Conservation (phyloP, 2,797 vertebrate species). For the Cyprinella venusta region DNA sequence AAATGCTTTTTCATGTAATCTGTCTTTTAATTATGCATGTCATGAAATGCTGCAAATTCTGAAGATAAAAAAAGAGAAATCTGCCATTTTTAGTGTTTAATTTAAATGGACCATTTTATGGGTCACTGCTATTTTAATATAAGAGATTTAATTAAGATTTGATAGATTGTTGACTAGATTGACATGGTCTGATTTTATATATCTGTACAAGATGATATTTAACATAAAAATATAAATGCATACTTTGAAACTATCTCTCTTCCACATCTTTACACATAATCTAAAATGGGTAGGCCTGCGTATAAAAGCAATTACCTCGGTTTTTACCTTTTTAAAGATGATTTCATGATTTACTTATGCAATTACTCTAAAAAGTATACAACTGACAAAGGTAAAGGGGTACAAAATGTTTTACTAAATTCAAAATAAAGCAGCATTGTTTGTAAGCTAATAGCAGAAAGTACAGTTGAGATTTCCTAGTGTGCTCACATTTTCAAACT, state of each 20-base stretch:
- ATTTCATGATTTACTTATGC: too few relatives aligned
- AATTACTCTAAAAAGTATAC: background rate
- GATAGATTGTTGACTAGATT: constrained; percentile 6
- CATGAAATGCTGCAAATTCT: background rate
- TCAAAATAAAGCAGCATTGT: background rate
- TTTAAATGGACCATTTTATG: background rate
- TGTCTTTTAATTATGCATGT: constrained; percentile 12
- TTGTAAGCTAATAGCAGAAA: too few relatives aligned
- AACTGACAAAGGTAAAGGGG: background rate
- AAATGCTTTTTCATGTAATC: background rate
- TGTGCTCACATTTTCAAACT: too few relatives aligned
- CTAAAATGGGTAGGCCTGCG: background rate
- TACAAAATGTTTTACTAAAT: background rate
- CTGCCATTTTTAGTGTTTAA: background rate
- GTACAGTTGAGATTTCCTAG: too few relatives aligned
- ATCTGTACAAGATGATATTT: background rate
- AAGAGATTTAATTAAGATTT: constrained; percentile 21
- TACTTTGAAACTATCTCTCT: background rate
- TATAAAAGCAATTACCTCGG: background rate
- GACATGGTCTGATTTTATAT: constrained; percentile 6
- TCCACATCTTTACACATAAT: background rate
- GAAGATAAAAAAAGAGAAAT: constrained; percentile 5
- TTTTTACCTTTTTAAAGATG: background rate
- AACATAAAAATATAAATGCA: background rate
- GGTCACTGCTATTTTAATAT: constrained; percentile 18